A percentile compares a stretch with the other conserved stretches of the same genome.
These are phyloP conservation scores for Microcebus griseorufus DNA, from an alignment of 2,113 vertebrate genomes.

Conservation along the genomic window DNA sequence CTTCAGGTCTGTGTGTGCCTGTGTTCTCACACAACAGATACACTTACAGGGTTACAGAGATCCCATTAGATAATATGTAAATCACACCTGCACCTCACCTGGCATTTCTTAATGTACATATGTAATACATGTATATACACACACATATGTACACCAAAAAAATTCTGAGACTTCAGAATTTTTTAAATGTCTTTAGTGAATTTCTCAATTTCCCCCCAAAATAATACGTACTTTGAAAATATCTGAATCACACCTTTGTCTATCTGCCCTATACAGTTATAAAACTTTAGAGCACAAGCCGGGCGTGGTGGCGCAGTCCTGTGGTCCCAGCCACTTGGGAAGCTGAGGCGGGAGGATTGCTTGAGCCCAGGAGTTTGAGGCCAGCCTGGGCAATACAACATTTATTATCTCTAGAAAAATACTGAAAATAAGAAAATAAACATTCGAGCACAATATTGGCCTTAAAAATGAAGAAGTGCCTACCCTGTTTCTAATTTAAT, in stretches of 20 bases:
- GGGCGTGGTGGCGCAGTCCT: neutral
- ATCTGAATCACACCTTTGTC: neutral
- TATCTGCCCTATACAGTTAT: neutral
- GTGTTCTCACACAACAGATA: neutral
- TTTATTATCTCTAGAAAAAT: no score
- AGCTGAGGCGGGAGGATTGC: neutral
- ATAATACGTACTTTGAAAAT: neutral
- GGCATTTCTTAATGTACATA: neutral
- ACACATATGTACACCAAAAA: neutral
- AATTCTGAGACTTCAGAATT: neutral
- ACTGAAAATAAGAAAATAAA: neutral
- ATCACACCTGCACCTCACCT: neutral
- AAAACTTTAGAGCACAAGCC: neutral
- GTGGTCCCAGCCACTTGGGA: neutral
- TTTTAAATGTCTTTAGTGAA: slow-evolving; percentile 12
- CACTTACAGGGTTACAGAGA: neutral
- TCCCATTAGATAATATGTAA: neutral
- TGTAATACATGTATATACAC: neutral
- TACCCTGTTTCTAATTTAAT: slow-evolving; percentile 24
- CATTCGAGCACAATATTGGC: neutral
- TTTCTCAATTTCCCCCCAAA: neutral
- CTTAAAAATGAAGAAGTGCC: slow-evolving; percentile 22
- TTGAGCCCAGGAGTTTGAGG: neutral
- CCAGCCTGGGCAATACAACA: neutral
- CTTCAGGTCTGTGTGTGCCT: neutral